Percentiles rank a stretch among this genome's conserved stretches.
Conservation (phyloP, 2,113 vertebrate genomes). For the Oryzias woworae region DNA sequence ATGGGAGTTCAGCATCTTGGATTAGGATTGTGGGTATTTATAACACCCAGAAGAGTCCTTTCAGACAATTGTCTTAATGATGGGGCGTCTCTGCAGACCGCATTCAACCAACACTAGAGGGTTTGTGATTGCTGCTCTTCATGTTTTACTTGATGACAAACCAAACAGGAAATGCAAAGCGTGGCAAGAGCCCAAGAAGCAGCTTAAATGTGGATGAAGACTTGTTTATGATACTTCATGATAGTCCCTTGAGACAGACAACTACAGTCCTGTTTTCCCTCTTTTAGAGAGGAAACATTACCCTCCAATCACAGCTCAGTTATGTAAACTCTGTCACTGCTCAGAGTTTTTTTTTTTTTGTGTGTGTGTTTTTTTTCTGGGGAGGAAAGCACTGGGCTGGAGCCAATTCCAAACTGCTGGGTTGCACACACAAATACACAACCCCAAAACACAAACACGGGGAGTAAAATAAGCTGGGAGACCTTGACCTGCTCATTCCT, state of each 20-base stretch:
- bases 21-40: constrained; percentile 66
- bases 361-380: constrained; percentile 30
- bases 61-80: constrained; percentile 48
- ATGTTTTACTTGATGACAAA: constrained; percentile 32
- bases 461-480: constrained; percentile 18
- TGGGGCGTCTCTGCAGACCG: constrained; percentile 31
- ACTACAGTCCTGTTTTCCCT: constrained; percentile 54
- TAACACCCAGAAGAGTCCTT: constrained; percentile 55
- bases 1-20: constrained; percentile 45
- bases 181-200: constrained; percentile 9
- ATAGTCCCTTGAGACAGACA: constrained; percentile 41
- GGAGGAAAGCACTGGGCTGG: constrained; percentile 50
- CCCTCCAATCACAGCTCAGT: constrained; percentile 56
- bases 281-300: constrained; percentile 40
- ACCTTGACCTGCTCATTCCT: constrained; percentile 64
- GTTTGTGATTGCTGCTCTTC: constrained; percentile 28
- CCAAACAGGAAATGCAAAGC: not conserved
- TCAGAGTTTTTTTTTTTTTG: constrained; percentile 54
- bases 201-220: constrained; percentile 35
- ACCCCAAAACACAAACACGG: constrained; percentile 3
- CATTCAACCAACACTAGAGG: constrained; percentile 17
- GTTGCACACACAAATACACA: constrained; percentile 28
- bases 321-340: constrained; percentile 57
- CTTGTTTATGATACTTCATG: constrained; percentile 32
- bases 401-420: constrained; percentile 61